Evolutionary conservation across 1,140 invertebrate species (phyloP).

Genomic region (Adelges cooleyi): DNA sequence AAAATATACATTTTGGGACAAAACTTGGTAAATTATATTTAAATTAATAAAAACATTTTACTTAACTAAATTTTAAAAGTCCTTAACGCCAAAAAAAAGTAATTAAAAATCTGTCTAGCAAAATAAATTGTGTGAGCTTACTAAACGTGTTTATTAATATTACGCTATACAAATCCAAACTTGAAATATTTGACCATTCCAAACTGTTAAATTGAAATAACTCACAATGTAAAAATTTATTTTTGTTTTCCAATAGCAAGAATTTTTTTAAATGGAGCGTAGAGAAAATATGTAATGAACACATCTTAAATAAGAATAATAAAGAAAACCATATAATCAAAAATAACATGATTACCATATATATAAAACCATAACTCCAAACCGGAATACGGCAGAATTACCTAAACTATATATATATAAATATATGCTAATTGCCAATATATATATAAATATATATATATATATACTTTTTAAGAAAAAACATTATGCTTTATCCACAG

Average conservation of each 20-base stretch:
- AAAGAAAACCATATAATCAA: slow-evolving; percentile 9
- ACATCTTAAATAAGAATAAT: slow-evolving; percentile 3
- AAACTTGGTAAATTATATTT: slow-evolving; percentile 28
- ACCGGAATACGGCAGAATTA: background rate
- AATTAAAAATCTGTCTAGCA: slow-evolving; percentile 3
- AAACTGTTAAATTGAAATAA: slow-evolving; percentile 25
- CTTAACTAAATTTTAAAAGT: slow-evolving; percentile 21
- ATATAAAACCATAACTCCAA: slow-evolving; percentile 2
- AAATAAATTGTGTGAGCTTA: slow-evolving; percentile 15
- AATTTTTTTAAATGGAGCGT: slow-evolving; percentile 2
- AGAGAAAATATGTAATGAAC: slow-evolving; percentile 8
- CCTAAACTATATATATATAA: slow-evolving; percentile 15
- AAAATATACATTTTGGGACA: slow-evolving; percentile 19
- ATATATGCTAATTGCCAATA: background rate
- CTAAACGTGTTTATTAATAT: background rate
- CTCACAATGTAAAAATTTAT: slow-evolving; percentile 21
- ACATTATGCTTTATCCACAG: slow-evolving; percentile 5
- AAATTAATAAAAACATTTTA: slow-evolving; percentile 1
- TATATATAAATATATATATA: background rate
- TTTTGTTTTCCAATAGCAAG: too few relatives aligned
- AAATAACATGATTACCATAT: slow-evolving; percentile 4
- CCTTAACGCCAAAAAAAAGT: slow-evolving; percentile 10
- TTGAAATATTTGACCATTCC: slow-evolving; percentile 16
- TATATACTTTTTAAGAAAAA: background rate
- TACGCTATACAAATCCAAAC: slow-evolving; percentile 20